Evolutionary conservation across 1,140 invertebrate genomes (phyloP), one percentile per base, ranked within the genome.

Genomic region (Diuraphis noxia): DNA sequence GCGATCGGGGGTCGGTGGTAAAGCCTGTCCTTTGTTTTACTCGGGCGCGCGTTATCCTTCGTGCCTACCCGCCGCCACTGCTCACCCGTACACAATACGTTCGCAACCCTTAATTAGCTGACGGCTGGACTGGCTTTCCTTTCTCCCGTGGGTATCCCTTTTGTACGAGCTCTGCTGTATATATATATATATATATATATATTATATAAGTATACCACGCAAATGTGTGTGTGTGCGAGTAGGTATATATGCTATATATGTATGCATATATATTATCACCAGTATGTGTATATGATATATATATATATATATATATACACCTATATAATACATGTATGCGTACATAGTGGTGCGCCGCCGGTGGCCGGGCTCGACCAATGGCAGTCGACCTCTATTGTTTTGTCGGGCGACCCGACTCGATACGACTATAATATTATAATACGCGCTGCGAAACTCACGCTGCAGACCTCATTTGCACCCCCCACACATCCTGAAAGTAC

Each of bases 41-140:
- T 25, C 82, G 82, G 23, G 38, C 30, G 34, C 36, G 38, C 82
- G 36, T 79, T 49, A 25, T 56, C 87, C 56, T 72, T 77, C 56
- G 41, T 19, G 49, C n/a, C n/a, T 17, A 38, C 19, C 52, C 36
- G 30, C 56, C 87, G 25, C 25, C 52, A 25, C 36, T 38, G 6
- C 49, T 63, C 56, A 17, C 34, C 52, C 23, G 52, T 56, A 6
- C 34, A 49, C 49, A 21, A 36, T 56, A 52, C 87, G 21, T 41
- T n/a, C 43, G 34, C 85, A 49, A 79, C 63, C 88, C 88, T 90
- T 90, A 90, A 90, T 90, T 90, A 90, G 88, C 41, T 41, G 87
- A 88, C 87, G 63, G 72, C n/a, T 34, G 88, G 34, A 86, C 72
- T 43, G 88, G 63, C 49, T 43, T 81, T 85, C 56, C 56, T 56